Percentiles rank a stretch among this genome's conserved stretches.
Conservation (phyloP, 2,888 invertebrate species). For the Salpingus planirostris region DNA sequence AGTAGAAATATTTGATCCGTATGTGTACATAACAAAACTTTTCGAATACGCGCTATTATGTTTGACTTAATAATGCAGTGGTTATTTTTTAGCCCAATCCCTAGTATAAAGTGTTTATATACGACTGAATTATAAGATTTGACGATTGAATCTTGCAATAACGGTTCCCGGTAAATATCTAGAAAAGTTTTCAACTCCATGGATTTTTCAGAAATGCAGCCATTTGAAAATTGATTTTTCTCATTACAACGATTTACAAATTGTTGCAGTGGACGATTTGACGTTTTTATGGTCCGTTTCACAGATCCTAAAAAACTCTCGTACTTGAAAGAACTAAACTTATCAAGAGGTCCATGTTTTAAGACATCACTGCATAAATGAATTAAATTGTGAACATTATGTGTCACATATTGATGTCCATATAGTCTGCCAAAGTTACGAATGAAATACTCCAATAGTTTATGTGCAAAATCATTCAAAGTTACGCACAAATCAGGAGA, state of each 20-base stretch:
- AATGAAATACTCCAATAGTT: constrained; percentile 12
- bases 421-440: constrained; percentile 12
- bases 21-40: too few species aligned
- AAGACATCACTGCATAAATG: constrained; percentile 12
- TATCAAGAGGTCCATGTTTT: constrained; percentile 6
- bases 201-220: too few species aligned
- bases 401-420: constrained; percentile 12
- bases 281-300: constrained; percentile 12
- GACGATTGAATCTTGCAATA: too few species aligned
- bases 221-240: too few species aligned
- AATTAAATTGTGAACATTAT: constrained; percentile 17
- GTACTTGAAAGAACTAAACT: constrained; percentile 13
- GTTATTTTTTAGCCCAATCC: too few species aligned
- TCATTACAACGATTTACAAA: constrained; percentile 17
- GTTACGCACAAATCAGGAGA: not conserved
- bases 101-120: too few species aligned
- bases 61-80: too few species aligned
- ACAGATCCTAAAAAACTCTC: constrained; percentile 14
- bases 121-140: too few species aligned
- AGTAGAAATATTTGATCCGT: too few species aligned
- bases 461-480: constrained; percentile 1
- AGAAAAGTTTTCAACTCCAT: too few species aligned
- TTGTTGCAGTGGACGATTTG: constrained; percentile 15
- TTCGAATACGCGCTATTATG: too few species aligned
- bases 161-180: too few species aligned